Evolutionary conservation across 2,113 vertebrate genomes (phyloP).

Genomic region (Capreolus pygargus): DNA sequence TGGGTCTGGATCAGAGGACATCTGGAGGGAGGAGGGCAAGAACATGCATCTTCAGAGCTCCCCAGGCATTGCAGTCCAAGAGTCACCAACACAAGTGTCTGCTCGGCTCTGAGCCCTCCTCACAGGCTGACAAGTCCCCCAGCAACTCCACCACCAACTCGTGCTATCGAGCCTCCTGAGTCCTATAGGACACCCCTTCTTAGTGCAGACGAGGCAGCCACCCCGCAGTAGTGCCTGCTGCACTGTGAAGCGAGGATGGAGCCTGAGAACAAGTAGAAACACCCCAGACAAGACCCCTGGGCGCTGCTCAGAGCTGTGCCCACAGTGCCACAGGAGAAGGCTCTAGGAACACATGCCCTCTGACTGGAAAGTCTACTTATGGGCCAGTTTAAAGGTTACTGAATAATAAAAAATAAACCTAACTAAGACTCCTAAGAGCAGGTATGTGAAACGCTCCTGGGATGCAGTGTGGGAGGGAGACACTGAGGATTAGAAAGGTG

Average conservation of each 20-base stretch:
- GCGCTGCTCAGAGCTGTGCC: background rate
- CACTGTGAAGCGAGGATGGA: rapidly evolving
- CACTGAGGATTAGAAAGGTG: background rate
- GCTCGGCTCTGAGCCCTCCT: background rate
- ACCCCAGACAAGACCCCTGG: too few relatives aligned
- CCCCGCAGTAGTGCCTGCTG: rapidly evolving
- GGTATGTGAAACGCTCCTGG: background rate
- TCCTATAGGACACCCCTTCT: background rate
- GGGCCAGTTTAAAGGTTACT: background rate
- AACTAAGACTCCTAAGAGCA: background rate
- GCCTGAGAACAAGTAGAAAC: too few relatives aligned
- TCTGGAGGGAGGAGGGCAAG: too few relatives aligned
- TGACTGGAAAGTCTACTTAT: background rate
- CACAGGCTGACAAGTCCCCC: background rate
- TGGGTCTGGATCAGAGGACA: background rate
- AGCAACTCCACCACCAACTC: background rate
- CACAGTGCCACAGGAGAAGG: background rate
- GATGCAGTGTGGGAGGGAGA: background rate
- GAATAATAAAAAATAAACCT: background rate
- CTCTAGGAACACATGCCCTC: background rate
- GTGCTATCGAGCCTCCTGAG: rapidly evolving
- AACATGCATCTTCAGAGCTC: background rate
- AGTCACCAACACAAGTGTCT: background rate
- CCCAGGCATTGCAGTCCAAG: background rate
- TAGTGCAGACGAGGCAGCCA: rapidly evolving